A percentile compares a stretch with the other conserved stretches of the same genome.
Conservation (phyloP, 2,888 invertebrate species). For the Drosophila cyrtoloma region DNA sequence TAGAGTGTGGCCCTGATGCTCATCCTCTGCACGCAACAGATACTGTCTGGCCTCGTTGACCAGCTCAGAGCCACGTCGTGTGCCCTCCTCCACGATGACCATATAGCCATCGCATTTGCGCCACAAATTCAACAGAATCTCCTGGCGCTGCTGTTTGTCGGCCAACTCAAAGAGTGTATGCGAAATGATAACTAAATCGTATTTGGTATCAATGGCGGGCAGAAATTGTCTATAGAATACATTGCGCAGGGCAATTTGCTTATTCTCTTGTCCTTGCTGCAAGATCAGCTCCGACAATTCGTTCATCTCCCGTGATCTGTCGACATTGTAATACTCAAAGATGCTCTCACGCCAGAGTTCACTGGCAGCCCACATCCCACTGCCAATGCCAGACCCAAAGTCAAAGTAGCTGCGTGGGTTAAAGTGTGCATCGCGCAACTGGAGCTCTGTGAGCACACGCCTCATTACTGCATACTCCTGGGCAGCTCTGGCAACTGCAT, state of each 20-base stretch:
- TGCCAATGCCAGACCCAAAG: constrained; percentile 96
- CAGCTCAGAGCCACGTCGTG: constrained; percentile 91
- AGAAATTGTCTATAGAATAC: constrained; percentile 93
- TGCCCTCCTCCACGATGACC: constrained; percentile 94
- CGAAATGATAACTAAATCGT: constrained; percentile 93
- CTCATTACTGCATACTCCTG: constrained; percentile 91
- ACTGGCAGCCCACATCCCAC: constrained; percentile 93
- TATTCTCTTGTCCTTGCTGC: constrained; percentile 88
- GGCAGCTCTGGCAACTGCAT: constrained; percentile 90
- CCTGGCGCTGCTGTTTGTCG: constrained; percentile 88
- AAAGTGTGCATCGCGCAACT: constrained; percentile 88
- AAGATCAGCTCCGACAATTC: constrained; percentile 91
- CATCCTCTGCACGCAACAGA: constrained; percentile 87
- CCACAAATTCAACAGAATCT: constrained; percentile 92
- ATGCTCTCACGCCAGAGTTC: constrained; percentile 90
- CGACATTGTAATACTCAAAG: constrained; percentile 94
- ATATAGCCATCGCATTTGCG: constrained; percentile 93
- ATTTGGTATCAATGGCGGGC: constrained; percentile 89
- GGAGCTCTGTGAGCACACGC: constrained; percentile 91
- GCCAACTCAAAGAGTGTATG: constrained; percentile 93
- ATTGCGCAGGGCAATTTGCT: constrained; percentile 87
- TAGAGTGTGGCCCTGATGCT: constrained; percentile 88
- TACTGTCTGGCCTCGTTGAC: constrained; percentile 94
- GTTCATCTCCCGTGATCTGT: constrained; percentile 92
- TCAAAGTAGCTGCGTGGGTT: constrained; percentile 92